Evolutionary conservation across 2,113 vertebrate genomes (phyloP), one percentile per base, ranked within the genome.

Genomic region (Stictonetta naevosa): DNA sequence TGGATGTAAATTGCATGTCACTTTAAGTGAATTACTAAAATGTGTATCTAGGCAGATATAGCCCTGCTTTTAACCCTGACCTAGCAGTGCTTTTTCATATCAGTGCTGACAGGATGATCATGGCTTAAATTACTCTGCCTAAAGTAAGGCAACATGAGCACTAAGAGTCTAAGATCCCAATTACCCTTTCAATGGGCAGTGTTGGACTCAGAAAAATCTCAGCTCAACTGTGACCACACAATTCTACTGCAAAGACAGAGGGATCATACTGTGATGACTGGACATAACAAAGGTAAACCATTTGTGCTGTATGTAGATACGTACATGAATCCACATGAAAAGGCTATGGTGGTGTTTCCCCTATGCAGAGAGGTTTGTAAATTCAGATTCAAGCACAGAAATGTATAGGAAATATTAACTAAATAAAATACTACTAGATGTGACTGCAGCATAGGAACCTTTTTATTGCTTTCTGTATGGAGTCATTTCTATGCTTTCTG

Each of bases 21-120:
- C 52, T 95, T 92, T 42, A 94, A 82, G 36, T 91, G 69, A 89
- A 89, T 63, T 78, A 60, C 74, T 87, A 84, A 96, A 94, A 89
- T 68, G 19, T 91, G 46, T 75, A 44, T 88, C 52, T 52, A 78
- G 84, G 38, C 46, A 89, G 77, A 87, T 84, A 91, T 33, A 92
- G 48, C 13, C 22, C 74, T 68, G 69, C 76, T 89, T 89, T 92
- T 93, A 96, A 93, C 78, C 56, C 34, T 1, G 2, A 79, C 81
- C 28, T 19, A 78, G 42, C 31, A 55, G n/a, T 67, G 40, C 6
- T 96, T 89, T 91, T 79, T 74, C 23, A 12, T 55, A 28, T 74
- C 73, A 88, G 23, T 44, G 38, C 46, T 84, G 77, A 75, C 36
- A 78, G 42, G 19, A 63, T 72, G 66, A 89, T 78, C 46, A 42